These are phyloP conservation scores for Microtus agrestis DNA, from an alignment of 2,797 vertebrate genomes.

Conservation along the genomic window DNA sequence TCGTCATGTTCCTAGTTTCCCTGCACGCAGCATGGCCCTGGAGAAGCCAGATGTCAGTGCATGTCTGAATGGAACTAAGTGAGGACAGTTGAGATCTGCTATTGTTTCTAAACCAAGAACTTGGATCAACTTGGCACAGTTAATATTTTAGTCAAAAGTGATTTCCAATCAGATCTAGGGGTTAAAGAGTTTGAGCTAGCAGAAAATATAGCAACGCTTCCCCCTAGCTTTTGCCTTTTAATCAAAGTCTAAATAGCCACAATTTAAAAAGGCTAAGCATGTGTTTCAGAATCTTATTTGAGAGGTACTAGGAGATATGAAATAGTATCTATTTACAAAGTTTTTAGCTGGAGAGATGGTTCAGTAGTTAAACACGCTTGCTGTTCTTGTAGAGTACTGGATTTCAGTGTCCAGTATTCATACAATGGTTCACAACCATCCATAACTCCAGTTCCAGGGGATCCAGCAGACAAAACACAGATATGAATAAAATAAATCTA, in stretches of 20 bases:
- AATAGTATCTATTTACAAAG: background rate
- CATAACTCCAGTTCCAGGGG: background rate
- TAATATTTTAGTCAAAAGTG: background rate
- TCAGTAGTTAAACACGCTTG: background rate
- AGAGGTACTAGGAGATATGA: background rate
- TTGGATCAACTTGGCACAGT: slow-evolving; percentile 34
- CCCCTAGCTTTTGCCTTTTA: slow-evolving; percentile 4
- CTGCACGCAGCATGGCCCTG: background rate
- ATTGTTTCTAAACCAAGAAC: slow-evolving; percentile 55
- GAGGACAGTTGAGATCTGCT: background rate
- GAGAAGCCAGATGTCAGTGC: background rate
- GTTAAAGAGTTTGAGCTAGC: slow-evolving; percentile 5
- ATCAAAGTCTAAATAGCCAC: background rate
- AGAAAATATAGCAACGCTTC: slow-evolving; percentile 38
- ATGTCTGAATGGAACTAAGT: background rate
- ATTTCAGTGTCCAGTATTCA: background rate
- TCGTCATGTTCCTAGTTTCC: slow-evolving; percentile 9
- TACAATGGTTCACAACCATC: background rate
- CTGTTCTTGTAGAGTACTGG: background rate
- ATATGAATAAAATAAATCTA: background rate
- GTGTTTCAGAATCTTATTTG: slow-evolving; percentile 1
- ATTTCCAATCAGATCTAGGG: slow-evolving; percentile 31
- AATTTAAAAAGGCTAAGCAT: slow-evolving; percentile 8
- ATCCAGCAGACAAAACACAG: background rate
- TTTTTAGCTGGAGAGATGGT: background rate